Percentiles rank a stretch among this genome's conserved stretches.
phyloP scores from a whole-genome alignment of 2,113 vertebrate genomes.

The Pollimyrus isidori region DNA sequence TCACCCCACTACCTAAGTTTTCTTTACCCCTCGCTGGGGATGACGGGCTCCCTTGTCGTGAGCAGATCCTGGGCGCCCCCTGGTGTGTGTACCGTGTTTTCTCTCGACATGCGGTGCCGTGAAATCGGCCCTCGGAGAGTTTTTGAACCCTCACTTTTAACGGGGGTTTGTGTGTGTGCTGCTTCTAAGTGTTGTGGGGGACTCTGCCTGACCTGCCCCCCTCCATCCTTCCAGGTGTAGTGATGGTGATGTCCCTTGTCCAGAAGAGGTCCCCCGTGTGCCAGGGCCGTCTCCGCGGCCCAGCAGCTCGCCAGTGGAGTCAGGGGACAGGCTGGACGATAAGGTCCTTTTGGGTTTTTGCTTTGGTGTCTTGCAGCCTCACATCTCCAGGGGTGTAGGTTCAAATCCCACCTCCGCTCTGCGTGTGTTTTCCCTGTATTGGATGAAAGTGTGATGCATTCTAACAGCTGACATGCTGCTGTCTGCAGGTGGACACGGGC shows the following conservation, averaged over 20 bases:
- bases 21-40: too few species aligned
- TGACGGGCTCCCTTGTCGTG: too few species aligned
- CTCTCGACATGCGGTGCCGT: background rate
- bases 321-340: constrained; percentile 50
- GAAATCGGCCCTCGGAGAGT: background rate
- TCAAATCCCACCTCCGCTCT: background rate
- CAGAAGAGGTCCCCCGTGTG: constrained; percentile 66
- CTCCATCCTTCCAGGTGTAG: constrained; percentile 59
- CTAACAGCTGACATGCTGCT: background rate
- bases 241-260: constrained; percentile 81
- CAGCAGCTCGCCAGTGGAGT: constrained; percentile 56
- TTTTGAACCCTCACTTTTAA: background rate
- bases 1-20: too few species aligned
- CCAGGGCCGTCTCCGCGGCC: constrained; percentile 63
- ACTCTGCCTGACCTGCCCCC: background rate
- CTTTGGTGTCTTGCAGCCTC: background rate
- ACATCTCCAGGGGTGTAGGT: background rate
- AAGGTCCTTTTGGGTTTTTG: constrained; percentile 38
- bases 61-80: background rate
- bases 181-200: background rate
- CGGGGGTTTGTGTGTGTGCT: background rate
- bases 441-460: background rate
- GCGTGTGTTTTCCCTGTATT: background rate
- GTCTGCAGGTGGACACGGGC: constrained; percentile 62
- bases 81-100: background rate